Percentiles rank a stretch among this genome's conserved stretches.
Conservation (phyloP, 2,113 vertebrate genomes). For the Ibidorhyncha struthersii region DNA sequence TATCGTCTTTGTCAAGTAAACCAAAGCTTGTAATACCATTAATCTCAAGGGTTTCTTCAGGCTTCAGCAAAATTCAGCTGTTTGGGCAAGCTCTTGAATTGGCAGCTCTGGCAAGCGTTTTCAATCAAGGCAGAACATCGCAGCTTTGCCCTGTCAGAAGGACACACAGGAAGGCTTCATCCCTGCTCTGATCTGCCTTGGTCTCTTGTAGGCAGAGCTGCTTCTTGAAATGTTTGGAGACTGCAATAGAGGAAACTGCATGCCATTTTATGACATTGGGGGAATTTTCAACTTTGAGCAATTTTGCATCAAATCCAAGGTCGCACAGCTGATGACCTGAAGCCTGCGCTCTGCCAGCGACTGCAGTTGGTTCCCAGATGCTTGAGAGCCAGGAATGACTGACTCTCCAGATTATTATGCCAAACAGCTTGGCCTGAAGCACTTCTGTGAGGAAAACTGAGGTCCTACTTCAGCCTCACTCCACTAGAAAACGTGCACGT, state of each 20-base stretch:
- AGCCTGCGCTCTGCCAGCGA: fast-evolving
- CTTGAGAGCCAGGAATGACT: not conserved
- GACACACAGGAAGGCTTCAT: fast-evolving
- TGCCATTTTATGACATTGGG: fast-evolving
- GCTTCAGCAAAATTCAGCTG: not conserved
- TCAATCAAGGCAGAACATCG: not conserved
- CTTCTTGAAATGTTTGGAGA: not conserved
- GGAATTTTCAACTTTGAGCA: fast-evolving
- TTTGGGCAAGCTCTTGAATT: not conserved
- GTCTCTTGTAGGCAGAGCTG: not conserved
- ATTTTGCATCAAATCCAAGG: not conserved
- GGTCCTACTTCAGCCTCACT: not conserved
- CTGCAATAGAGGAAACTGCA: not conserved
- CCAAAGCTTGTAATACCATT: not conserved
- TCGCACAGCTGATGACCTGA: fast-evolving
- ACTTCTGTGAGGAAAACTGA: not conserved
- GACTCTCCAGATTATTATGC: not conserved
- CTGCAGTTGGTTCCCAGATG: not conserved
- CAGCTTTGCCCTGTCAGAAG: not conserved
- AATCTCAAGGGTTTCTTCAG: not conserved
- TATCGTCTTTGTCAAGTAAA: not conserved
- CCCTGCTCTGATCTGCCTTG: not conserved
- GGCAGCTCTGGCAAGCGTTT: not conserved
- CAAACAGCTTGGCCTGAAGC: not conserved
- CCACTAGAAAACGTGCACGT: fast-evolving